Base-by-base conservation (phyloP, 2,888 invertebrate species). In the Ectobius pallidus region DNA sequence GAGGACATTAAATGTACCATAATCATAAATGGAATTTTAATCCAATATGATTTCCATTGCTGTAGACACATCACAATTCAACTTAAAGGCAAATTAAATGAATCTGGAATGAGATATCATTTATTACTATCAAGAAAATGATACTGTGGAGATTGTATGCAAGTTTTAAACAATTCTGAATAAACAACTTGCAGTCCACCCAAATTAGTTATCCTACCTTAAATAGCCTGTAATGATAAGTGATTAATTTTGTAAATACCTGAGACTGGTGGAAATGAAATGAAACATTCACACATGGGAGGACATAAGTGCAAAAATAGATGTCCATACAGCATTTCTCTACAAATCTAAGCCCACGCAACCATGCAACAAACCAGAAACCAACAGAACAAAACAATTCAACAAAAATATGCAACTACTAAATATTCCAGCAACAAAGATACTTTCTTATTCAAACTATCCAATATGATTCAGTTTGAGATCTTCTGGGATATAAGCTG, bases 401-500 rank as follows among this genome's bases (percentile, higher is more conserved):
- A 62, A 34, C 27, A n/a, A 65, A 65, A 44, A 65, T 18, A 25
- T 44, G n/a, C 14, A 16, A 65, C 65, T 65, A 65, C 39, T 20
- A 18, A 58, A 58, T 65, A 65, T 44, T 65, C 65, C 65, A 65
- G 65, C 65, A 65, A 44, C 44, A 65, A 58, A 32, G 16, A 16
- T 32, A 30, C 32, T 30, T 1, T 34, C 27, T n/a, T 27, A n/a
- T 65, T 65, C 46, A 46, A 30, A 65, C 44, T 65, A 65, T 65
- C 44, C 65, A 65, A n/a, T 46, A 65, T 44, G 65, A 34, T 30
- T 65, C 39, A 46, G 22, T n/a, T n/a, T n/a, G n/a, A n/a, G n/a
- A n/a, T n/a, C n/a, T n/a, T n/a, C n/a, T n/a, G n/a, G n/a, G n/a
- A n/a, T n/a, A n/a, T n/a, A n/a, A n/a, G n/a, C n/a, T n/a, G n/a